A percentile compares a stretch with the other conserved stretches of the same genome.
Evolutionary conservation across 2,888 invertebrate genomes (phyloP).

Genomic region (Drosophila melanocephala): DNA sequence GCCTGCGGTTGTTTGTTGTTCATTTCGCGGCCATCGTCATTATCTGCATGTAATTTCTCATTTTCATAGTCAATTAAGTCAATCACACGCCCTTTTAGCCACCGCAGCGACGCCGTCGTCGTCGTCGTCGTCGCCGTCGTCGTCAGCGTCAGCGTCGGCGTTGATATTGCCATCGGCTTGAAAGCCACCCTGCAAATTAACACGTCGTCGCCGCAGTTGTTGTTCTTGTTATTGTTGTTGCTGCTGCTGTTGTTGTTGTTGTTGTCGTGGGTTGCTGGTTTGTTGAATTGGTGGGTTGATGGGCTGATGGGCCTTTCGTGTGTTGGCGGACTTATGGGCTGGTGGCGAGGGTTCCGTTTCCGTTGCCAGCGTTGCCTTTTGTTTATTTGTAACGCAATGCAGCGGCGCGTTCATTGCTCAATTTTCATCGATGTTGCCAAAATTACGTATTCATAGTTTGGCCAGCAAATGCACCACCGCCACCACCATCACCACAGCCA

Average conservation of each 20-base stretch:
- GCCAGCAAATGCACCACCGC: slow-evolving; percentile 31
- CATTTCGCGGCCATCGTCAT: slow-evolving; percentile 76
- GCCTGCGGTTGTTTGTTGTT: slow-evolving; percentile 72
- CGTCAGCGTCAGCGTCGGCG: slow-evolving; percentile 25
- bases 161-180: slow-evolving; percentile 16
- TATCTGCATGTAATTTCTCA: slow-evolving; percentile 84
- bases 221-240: slow-evolving; percentile 38
- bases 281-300: slow-evolving; percentile 44
- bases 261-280: slow-evolving; percentile 35
- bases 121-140: slow-evolving; percentile 17
- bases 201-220: slow-evolving; percentile 57
- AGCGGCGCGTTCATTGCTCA: slow-evolving; percentile 73
- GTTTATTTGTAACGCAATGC: slow-evolving; percentile 77
- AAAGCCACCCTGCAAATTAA: slow-evolving; percentile 72
- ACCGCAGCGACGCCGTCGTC: slow-evolving; percentile 63
- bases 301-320: slow-evolving; percentile 12
- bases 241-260: slow-evolving; percentile 21
- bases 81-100: slow-evolving; percentile 85
- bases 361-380: slow-evolving; percentile 64
- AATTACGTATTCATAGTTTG: slow-evolving; percentile 72
- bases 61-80: slow-evolving; percentile 86
- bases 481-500: slow-evolving; percentile 35
- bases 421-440: slow-evolving; percentile 67
- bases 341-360: slow-evolving; percentile 69
- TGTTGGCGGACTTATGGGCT: slow-evolving; percentile 2